Conservation (phyloP, 2,888 invertebrate species). For the Cryptops parisi region DNA sequence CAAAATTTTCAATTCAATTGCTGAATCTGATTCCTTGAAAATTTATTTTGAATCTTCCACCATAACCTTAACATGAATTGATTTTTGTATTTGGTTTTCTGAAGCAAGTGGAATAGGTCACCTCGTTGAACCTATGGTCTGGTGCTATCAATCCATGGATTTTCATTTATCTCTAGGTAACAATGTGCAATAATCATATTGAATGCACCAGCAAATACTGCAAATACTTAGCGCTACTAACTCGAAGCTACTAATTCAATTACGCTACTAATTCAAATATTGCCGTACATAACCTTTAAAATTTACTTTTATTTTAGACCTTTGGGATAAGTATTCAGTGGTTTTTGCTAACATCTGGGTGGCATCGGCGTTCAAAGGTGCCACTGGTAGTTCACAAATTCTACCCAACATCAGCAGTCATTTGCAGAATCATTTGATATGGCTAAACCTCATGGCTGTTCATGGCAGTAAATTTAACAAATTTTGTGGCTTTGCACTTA, state of each 20-base stretch:
- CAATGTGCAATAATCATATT: no score
- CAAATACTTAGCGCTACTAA: no score
- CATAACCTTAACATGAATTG: background rate
- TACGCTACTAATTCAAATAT: no score
- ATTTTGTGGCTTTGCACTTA: slow-evolving; percentile 32
- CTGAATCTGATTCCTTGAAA: no score
- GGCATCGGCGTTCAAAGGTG: slow-evolving; percentile 36
- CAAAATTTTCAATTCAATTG: no score
- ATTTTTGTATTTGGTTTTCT: no score
- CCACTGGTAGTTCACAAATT: slow-evolving; percentile 34
- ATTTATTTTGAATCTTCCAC: background rate
- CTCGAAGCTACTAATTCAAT: no score
- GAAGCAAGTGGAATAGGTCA: slow-evolving; percentile 28
- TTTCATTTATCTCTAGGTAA: slow-evolving; percentile 19
- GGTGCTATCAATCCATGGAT: slow-evolving; percentile 29
- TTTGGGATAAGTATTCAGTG: slow-evolving; percentile 20
- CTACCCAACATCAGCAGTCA: slow-evolving; percentile 35
- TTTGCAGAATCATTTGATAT: slow-evolving; percentile 34
- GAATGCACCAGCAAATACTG: no score
- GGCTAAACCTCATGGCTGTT: slow-evolving; percentile 25
- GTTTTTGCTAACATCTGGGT: slow-evolving; percentile 33
- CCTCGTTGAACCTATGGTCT: slow-evolving; percentile 33
- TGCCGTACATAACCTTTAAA: no score
- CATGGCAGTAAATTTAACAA: slow-evolving; percentile 23
- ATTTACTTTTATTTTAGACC: no score